Percentiles rank a stretch among this genome's conserved stretches.
Conservation (phyloP, 1,140 invertebrate species). For the Diploscapter pachys region DNA sequence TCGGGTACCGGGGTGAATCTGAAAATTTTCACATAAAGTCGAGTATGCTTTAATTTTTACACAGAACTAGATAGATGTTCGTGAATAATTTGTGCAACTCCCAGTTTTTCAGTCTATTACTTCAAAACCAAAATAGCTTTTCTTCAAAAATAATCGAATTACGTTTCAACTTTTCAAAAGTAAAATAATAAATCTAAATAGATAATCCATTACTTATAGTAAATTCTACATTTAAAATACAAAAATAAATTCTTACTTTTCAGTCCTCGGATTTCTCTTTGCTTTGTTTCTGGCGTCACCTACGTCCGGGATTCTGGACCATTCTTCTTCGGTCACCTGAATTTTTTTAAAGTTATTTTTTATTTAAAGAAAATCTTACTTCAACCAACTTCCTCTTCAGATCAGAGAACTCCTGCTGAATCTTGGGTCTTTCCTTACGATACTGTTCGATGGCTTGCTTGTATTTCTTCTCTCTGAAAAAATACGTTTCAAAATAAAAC, state of each 20-base stretch:
- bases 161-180: no score
- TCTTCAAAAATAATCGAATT: no score
- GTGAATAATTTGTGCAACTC: neutral
- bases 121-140: no score
- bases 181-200: no score
- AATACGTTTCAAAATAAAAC: slow-evolving; percentile 7
- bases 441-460: slow-evolving; percentile 84
- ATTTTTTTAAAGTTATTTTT: neutral
- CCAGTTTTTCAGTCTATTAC: no score
- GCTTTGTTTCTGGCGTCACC: slow-evolving; percentile 97
- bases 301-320: slow-evolving; percentile 94
- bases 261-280: slow-evolving; percentile 85
- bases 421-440: slow-evolving; percentile 96
- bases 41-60: no score
- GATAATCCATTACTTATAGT: no score
- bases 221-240: no score
- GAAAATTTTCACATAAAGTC: slow-evolving; percentile 38
- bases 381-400: slow-evolving; percentile 80
- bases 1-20: slow-evolving; percentile 92
- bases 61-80: neutral
- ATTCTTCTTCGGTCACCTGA: slow-evolving; percentile 77
- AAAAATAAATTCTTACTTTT: slow-evolving; percentile 68
- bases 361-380: slow-evolving; percentile 62
- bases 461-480: slow-evolving; percentile 63
- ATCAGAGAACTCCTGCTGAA: slow-evolving; percentile 98